Base-by-base conservation (phyloP, 2,113 vertebrate species). In the Illadopsis cleaveri region DNA sequence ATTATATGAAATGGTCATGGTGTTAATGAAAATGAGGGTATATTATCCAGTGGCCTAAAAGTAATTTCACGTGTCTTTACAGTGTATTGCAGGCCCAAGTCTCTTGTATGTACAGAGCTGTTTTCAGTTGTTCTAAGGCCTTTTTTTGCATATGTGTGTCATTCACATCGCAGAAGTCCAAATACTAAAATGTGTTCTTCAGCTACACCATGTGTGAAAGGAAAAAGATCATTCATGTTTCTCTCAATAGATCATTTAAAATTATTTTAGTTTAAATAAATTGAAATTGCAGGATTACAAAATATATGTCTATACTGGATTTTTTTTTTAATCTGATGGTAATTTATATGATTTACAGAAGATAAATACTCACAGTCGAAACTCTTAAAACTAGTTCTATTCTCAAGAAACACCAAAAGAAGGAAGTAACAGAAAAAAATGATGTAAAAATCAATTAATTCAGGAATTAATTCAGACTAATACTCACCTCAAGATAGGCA, bases 71-170 rank as follows among this genome's bases (percentile, higher is more conserved):
- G 14, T 51, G 79, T 72, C 13, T 60, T 69, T 56, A 28, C 38
- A 56, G 5, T 31, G 13, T 31, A 12, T 77, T 73, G 25, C 50
- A 56, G 50, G 15, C 5, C 8, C 14, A 53, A n/a, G 31, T n/a
- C 44, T 58, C 23, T 82, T 66, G 19, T 12, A 47, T 0, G 0
- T 35, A 40, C 44, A 13, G 15, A 61, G 5, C 10, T 64, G 12
- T 54, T 79, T 17, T 10, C 18, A 37, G 6, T 9, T 79, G 2
- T 82, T 50, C 15, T 45, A 31, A 45, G 15, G 3, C 3, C 6
- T 15, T 48, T 9, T 57, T 20, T 3, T 10, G 3, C 1, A 0
- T 4, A 2, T 28, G 10, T 81, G 12, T 42, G 17, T n/a, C 10
- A 61, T 66, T 50, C 17, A 57, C 12, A 13, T 56, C 8, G 19